Evolutionary conservation across 2,888 invertebrate genomes (phyloP).

Genomic region (Monopis laevigella): DNA sequence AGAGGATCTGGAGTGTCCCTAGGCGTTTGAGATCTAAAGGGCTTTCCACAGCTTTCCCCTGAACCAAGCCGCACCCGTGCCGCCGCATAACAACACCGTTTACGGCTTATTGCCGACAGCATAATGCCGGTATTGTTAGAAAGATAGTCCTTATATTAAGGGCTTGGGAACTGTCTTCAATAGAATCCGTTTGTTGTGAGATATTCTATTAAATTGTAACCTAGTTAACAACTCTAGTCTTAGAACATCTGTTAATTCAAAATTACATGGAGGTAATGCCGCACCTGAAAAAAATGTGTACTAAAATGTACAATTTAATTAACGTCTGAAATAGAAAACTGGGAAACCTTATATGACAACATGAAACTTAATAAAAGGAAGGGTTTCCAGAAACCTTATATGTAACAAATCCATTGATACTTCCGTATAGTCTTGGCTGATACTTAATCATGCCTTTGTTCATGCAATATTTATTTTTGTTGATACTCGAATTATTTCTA

Average conservation of each 20-base stretch:
- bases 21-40: background rate
- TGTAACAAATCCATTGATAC: too few relatives aligned
- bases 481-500: too few relatives aligned
- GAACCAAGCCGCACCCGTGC: constrained; percentile 1
- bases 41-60: background rate
- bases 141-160: background rate
- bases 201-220: background rate
- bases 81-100: background rate
- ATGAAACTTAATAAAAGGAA: too few relatives aligned
- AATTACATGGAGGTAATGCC: background rate
- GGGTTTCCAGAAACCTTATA: too few relatives aligned
- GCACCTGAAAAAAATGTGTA: too few relatives aligned
- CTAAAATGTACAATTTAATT: too few relatives aligned
- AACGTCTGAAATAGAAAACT: too few relatives aligned
- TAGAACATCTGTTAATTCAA: background rate
- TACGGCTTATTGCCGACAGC: background rate
- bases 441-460: too few relatives aligned
- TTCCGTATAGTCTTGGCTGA: too few relatives aligned
- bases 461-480: too few relatives aligned
- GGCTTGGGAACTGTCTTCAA: background rate
- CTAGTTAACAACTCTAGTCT: background rate
- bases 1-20: too few relatives aligned
- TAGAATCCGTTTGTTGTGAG: background rate
- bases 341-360: too few relatives aligned
- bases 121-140: background rate